Evolutionary conservation across 2,797 vertebrate species (phyloP).

Genomic region (Meriones psammophilus): DNA sequence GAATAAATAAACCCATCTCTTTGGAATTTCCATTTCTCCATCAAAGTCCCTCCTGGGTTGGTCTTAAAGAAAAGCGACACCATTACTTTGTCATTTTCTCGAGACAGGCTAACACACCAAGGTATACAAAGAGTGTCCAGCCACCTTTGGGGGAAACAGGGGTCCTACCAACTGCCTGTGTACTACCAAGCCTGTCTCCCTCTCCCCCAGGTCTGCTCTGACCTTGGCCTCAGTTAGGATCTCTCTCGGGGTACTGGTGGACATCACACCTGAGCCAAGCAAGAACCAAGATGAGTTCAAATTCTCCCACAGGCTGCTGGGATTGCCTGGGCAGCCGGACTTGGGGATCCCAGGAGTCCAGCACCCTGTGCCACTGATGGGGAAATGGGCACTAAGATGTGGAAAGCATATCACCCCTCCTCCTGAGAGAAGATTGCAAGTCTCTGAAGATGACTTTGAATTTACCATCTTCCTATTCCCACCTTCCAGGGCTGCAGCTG

Average conservation of each 20-base stretch:
- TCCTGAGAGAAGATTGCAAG: neutral
- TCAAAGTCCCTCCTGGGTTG: conserved; percentile 46
- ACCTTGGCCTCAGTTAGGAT: neutral
- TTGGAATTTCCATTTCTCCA: conserved; percentile 53
- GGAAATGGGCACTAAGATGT: fast-evolving
- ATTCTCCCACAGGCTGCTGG: neutral
- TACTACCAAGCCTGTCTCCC: neutral
- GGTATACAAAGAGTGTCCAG: neutral
- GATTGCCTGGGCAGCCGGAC: neutral
- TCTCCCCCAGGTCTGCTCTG: neutral
- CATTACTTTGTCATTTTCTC: neutral
- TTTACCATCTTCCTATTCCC: neutral
- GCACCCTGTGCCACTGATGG: fast-evolving
- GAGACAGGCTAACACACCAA: neutral
- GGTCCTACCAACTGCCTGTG: too few relatives aligned
- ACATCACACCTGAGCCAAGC: neutral
- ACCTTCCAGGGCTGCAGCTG: neutral
- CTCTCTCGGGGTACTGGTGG: neutral
- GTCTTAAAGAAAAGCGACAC: neutral
- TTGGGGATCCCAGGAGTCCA: neutral
- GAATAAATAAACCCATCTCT: conserved; percentile 76
- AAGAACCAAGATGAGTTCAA: neutral
- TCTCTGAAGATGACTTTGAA: neutral
- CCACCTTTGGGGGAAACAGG: neutral
- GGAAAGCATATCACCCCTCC: neutral